Evolutionary conservation across 2,797 vertebrate species (phyloP), one percentile per base, ranked within the genome.

Genomic region (Borostomias antarcticus): DNA sequence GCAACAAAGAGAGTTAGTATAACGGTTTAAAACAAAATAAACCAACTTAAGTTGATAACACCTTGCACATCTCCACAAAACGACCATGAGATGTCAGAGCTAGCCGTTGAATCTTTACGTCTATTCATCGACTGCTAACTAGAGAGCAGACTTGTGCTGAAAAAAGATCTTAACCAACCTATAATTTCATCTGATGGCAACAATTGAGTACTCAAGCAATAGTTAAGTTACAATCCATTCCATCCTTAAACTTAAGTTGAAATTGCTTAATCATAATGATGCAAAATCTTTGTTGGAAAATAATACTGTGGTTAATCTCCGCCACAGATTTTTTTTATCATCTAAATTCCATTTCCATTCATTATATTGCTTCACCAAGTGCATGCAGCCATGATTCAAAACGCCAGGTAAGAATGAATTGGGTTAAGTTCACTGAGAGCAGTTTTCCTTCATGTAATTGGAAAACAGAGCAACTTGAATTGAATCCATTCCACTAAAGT

Each of bases 1-100:
- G 97, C 96, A 97, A 99, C 96, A 99, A 98, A 99, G 90, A 98
- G 95, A 97, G 97, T 99, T 99, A 99, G 98, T 99, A 98, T 96
- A 94, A 95, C 85, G 87, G 78, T 85, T 81, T 87, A 79, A 3
- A 79, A 83, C 79, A 88, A 79, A 79, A 48, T 70, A 80, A 80
- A 85, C 76, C 82, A 83, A 73, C 88, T 75, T 69, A 88, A 82
- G 80, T 74, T 78, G 61, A 68, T 66, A 81, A 83, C 76, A 73
- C 60, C 72, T 77, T 79, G 64, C 25, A 30, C 53, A 59, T 7
- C 40, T 45, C n/a, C 17, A 17, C n/a, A 45, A 45, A 13, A 15
- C 40, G 40, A 45, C 15, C 15, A 45, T 45, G 17, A 45, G 15
- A 40, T 40, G 37, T 1, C 15, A 45, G 40, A 45, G 15, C 17